These are phyloP conservation scores for Tetramorium parvispinum DNA, from an alignment of 1,140 invertebrate genomes.

Conservation along the genomic window DNA sequence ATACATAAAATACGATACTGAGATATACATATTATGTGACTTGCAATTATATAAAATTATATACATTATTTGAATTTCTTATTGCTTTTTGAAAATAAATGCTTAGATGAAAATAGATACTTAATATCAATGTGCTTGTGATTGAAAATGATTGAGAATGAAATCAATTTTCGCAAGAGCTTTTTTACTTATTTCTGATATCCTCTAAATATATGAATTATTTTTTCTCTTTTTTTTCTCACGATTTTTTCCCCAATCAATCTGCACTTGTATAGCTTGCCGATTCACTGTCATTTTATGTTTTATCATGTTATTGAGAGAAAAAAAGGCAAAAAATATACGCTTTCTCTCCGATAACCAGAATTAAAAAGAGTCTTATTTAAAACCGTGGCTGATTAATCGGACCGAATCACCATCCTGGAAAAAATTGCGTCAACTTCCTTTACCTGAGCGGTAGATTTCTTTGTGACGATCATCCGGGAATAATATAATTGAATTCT, in stretches of 20 bases:
- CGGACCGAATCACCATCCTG: not conserved
- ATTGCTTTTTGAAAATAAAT: not conserved
- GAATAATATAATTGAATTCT: slow-evolving; percentile 48
- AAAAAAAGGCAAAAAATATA: not conserved
- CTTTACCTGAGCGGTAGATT: not conserved
- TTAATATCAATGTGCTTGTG: not conserved
- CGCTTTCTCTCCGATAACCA: not conserved
- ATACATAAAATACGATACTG: not conserved
- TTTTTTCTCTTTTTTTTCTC: not conserved
- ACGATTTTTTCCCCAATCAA: not conserved
- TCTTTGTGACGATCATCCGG: slow-evolving; percentile 33
- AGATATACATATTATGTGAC: too few relatives aligned
- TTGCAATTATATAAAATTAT: not conserved
- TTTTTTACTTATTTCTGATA: not conserved
- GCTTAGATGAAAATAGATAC: not conserved
- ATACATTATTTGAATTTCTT: not conserved
- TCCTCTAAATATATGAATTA: not conserved
- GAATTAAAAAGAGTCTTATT: not conserved
- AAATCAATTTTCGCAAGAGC: not conserved
- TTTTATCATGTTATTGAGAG: not conserved
- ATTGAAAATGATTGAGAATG: not conserved
- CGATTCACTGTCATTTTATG: not conserved
- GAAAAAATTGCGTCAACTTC: not conserved
- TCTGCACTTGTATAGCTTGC: not conserved
- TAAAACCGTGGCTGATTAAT: slow-evolving; percentile 9